phyloP scores from a whole-genome alignment of 35 echinoderm and acorn worm genomes.

The Heliocidaris tuberculata region DNA sequence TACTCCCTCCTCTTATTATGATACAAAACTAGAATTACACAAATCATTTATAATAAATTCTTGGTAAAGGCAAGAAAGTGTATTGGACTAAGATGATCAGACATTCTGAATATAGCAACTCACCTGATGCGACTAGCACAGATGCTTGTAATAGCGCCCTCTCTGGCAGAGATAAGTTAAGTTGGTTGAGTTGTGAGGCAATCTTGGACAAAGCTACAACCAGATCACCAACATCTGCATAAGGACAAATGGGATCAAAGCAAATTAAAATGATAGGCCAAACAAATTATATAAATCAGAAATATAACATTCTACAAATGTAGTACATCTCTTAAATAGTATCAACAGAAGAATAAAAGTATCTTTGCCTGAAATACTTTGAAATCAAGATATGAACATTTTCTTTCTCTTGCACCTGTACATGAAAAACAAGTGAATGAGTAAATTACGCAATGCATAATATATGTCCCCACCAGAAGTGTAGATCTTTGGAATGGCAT shows the following conservation, averaged over 20 bases:
- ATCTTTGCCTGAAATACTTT: too few species aligned
- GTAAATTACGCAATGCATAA: too few species aligned
- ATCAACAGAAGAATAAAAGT: too few species aligned
- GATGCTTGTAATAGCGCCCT: constrained; percentile 81
- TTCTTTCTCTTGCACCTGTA: too few species aligned
- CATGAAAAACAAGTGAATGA: too few species aligned
- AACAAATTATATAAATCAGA: too few species aligned
- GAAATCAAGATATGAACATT: too few species aligned
- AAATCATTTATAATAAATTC: background rate
- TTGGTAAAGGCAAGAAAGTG: background rate
- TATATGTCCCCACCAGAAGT: too few species aligned
- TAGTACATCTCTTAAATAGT: too few species aligned
- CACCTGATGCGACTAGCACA: constrained; percentile 83
- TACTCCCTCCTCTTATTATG: background rate
- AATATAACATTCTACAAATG: too few species aligned
- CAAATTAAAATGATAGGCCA: too few species aligned
- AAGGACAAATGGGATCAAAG: background rate
- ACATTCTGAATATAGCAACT: background rate
- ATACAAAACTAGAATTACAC: background rate
- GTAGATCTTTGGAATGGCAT: too few species aligned
- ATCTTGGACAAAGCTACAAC: constrained; percentile 73
- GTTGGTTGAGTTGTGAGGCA: constrained; percentile 62
- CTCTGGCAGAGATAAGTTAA: constrained; percentile 72
- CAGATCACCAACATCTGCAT: constrained; percentile 77
- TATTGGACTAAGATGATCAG: background rate